Base-by-base conservation (phyloP, 2,797 vertebrate genomes). In the Tarsius wallacei region DNA sequence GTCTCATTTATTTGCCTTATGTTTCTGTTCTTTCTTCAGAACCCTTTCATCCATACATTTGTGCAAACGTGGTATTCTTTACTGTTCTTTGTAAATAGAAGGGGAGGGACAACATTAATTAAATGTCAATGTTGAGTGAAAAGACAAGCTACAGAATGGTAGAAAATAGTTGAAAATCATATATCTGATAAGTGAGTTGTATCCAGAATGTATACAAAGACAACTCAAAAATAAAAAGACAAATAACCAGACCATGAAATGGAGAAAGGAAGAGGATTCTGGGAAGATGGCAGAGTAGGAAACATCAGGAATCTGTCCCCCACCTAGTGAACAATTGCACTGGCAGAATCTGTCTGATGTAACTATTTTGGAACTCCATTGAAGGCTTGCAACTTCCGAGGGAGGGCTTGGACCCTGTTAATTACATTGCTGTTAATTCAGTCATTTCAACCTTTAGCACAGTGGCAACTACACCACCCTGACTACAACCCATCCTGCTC, bases 41-140 rank as follows among this genome's bases (percentile, higher is more conserved):
- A 47, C 16, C 33, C 33, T 96, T 59, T 15, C 83, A 28, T 78
- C 5, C 77, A 42, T 33, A 66, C 5, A 42, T 83, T 86, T 78
- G 12, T 80, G 64, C 33, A 91, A 73, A 84, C 47, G 36, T 78
- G 73, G 6, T 84, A 33, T 94, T 71, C 51, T 86, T 87, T 94
- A 73, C 76, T 24, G 77, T 55, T 70, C 53, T 77, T 12, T 95
- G 53, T 93, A 85, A 95, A 70, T 87, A 86, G 90, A 83, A 49
- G 85, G 11, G 81, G 7, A 90, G 12, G 4, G 5, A 31, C 33
- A 47, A 7, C 24, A n/a, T 85, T 68, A 87, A 90, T 80, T 86
- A 73, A 80, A 80, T 87, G 78, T 49, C 36, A 51, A 15, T 42
- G 19, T 81, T 71, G 68, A 76, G 16, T 74, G 19, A 83, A 91